Evolutionary conservation across 2,888 invertebrate genomes (phyloP).

Genomic region (Zelleria hepariella): DNA sequence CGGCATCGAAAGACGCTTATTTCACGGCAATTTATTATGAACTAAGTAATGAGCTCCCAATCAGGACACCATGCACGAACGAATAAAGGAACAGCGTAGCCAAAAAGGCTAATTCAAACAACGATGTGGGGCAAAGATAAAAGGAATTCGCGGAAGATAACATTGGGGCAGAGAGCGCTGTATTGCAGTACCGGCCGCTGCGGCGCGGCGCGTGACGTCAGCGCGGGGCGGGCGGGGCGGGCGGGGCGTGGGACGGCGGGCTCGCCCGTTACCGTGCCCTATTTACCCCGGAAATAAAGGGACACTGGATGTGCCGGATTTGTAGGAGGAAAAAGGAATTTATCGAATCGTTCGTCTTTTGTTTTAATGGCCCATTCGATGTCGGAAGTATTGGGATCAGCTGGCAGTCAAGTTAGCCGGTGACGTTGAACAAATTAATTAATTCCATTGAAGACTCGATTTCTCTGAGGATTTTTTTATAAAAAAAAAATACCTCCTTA

Average conservation of each 20-base stretch:
- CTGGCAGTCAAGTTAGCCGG: too few relatives aligned
- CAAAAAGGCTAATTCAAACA: background rate
- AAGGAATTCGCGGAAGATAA: background rate
- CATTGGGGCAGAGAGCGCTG: slow-evolving; percentile 4
- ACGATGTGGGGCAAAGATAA: background rate
- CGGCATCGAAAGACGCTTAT: too few relatives aligned
- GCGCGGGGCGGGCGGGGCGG: slow-evolving; percentile 18
- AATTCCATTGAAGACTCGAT: too few relatives aligned
- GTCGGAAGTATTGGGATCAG: too few relatives aligned
- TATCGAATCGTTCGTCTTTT: background rate
- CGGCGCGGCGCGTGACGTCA: slow-evolving; percentile 20
- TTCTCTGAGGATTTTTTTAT: too few relatives aligned
- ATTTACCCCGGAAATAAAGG: slow-evolving; percentile 28
- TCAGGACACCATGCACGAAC: background rate
- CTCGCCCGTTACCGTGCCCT: slow-evolving; percentile 23
- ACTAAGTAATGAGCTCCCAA: background rate
- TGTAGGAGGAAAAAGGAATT: background rate
- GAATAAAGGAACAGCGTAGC: background rate
- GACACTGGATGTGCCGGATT: slow-evolving; percentile 16
- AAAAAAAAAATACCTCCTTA: too few relatives aligned
- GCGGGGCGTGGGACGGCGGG: background rate
- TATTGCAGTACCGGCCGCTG: slow-evolving; percentile 12
- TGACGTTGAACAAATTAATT: too few relatives aligned
- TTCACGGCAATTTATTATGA: too few relatives aligned
- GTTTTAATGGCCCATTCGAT: too few relatives aligned